Percentiles rank a stretch among this genome's conserved stretches.
phyloP scores from a whole-genome alignment of 2,113 vertebrate species.

The Nansenia antarctica region DNA sequence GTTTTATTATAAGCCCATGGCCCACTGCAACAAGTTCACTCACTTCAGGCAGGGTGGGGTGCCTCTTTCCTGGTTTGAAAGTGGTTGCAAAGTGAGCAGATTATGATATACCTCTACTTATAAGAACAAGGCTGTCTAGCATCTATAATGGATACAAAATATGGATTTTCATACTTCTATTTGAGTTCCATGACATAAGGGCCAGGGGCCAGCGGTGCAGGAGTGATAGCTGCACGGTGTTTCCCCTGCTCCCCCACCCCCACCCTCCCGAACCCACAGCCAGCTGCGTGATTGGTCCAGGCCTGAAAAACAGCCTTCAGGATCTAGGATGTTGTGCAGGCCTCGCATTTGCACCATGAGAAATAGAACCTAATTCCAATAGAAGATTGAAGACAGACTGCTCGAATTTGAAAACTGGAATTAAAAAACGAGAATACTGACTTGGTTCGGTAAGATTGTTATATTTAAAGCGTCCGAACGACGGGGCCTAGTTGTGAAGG shows the following conservation, averaged over 20 bases:
- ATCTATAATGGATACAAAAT: neutral
- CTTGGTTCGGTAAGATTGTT: conserved; percentile 14
- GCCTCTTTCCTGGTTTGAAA: too few species aligned
- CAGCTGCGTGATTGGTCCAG: conserved; percentile 27
- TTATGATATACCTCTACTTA: neutral
- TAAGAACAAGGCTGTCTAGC: too few species aligned
- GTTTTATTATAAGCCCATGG: too few species aligned
- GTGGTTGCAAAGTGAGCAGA: neutral
- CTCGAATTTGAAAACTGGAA: neutral
- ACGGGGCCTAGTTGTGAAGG: conserved; percentile 2
- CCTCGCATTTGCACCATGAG: conserved; percentile 10
- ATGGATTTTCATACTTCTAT: neutral
- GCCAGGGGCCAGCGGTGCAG: neutral
- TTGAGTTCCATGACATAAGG: neutral
- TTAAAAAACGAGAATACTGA: neutral
- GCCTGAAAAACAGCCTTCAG: conserved; percentile 17
- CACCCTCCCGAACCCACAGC: neutral
- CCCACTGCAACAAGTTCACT: too few species aligned
- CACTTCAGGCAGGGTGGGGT: too few species aligned
- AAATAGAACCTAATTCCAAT: conserved; percentile 5
- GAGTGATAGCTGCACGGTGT: neutral
- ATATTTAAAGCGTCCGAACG: neutral
- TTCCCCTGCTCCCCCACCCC: conserved; percentile 11
- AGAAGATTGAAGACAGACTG: neutral
- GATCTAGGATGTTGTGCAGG: conserved; percentile 18